phyloP scores from a whole-genome alignment of 2,888 invertebrate genomes.

The Anthrax anthrax region DNA sequence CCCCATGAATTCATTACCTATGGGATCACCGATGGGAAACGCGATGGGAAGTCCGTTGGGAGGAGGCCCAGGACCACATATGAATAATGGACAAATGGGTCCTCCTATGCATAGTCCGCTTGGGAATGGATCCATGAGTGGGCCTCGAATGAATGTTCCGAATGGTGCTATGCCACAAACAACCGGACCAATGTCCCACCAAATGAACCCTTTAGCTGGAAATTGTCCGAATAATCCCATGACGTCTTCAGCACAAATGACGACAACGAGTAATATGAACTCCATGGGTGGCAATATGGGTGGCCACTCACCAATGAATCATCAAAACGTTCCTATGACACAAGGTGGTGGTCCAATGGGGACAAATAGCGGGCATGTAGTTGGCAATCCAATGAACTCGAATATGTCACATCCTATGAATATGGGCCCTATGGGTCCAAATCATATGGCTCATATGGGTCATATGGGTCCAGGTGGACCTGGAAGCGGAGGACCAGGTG shows the following conservation, averaged over 20 bases:
- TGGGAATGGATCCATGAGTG: slow-evolving; percentile 44
- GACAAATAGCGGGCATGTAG: slow-evolving; percentile 15
- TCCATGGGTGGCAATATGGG: slow-evolving; percentile 33
- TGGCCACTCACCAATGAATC: slow-evolving; percentile 25
- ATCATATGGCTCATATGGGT: slow-evolving; percentile 37
- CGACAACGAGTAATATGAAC: slow-evolving; percentile 27
- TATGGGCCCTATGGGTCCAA: slow-evolving; percentile 16
- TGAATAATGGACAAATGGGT: slow-evolving; percentile 60
- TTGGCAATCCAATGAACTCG: slow-evolving; percentile 11
- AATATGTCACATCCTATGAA: slow-evolving; percentile 17
- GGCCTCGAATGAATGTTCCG: slow-evolving; percentile 35
- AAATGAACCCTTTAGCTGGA: slow-evolving; percentile 40
- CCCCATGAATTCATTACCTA: slow-evolving; percentile 57
- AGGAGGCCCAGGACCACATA: slow-evolving; percentile 34
- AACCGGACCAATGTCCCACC: slow-evolving; percentile 36
- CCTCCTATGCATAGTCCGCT: slow-evolving; percentile 62
- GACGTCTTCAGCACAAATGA: slow-evolving; percentile 16
- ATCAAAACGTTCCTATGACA: slow-evolving; percentile 34
- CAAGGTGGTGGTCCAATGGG: slow-evolving; percentile 32
- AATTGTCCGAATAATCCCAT: slow-evolving; percentile 35
- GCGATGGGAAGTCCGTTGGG: slow-evolving; percentile 57
- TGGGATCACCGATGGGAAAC: slow-evolving; percentile 57
- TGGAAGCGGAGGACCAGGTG: slow-evolving; percentile 12
- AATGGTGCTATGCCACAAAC: slow-evolving; percentile 42
- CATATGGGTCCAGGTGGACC: slow-evolving; percentile 39